Base-by-base conservation (phyloP, 2,113 vertebrate genomes). In the Phyllostomus hastatus region DNA sequence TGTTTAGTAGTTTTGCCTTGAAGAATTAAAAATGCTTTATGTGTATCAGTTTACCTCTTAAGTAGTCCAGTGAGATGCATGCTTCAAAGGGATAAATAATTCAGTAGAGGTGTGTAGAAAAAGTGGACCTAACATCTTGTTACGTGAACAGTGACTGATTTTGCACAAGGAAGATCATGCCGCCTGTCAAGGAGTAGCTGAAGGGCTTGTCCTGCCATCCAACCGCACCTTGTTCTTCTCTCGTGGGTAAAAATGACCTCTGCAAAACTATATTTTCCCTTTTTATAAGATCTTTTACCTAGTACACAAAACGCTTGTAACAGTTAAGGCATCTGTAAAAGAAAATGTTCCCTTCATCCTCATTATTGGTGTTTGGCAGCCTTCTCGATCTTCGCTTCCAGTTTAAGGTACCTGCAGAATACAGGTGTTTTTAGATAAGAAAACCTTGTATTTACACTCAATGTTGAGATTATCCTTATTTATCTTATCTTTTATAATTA, bases 11-110 rank as follows among this genome's bases (percentile, higher is more conserved):
- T 89, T 93, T 95, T 95, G 76, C 80, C 76, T 72, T 35, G 15
- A 87, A 80, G 7, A 91, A 94, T 67, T 83, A 91, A 88, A 90
- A 85, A 41, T 92, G 41, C 43, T 85, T 93, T 92, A 61, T 50
- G 26, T 24, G 2, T 61, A n/a, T 79, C 17, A 33, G 59, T 83
- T 84, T 94, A n/a, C 61, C 54, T 50, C 83, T 94, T 41, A 82
- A n/a, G 2, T 87, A 88, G 81, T 64, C 38, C 10, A 78, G 8
- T 38, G 69, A 90, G 33, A 20, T 70, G 48, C 28, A 22, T 78
- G 16, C 70, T 95, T 85, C 84, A 82, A 70, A 80, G 43, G 33
- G 22, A n/a, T 54, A 82, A 88, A 61, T 93, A 70, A 38, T 76
- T 80, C 86, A 41, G 20, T 90, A 79, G 70, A 90, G 48, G 41